Evolutionary conservation across 2,888 invertebrate species (phyloP).

Genomic region (Tetanocera ferruginea): DNA sequence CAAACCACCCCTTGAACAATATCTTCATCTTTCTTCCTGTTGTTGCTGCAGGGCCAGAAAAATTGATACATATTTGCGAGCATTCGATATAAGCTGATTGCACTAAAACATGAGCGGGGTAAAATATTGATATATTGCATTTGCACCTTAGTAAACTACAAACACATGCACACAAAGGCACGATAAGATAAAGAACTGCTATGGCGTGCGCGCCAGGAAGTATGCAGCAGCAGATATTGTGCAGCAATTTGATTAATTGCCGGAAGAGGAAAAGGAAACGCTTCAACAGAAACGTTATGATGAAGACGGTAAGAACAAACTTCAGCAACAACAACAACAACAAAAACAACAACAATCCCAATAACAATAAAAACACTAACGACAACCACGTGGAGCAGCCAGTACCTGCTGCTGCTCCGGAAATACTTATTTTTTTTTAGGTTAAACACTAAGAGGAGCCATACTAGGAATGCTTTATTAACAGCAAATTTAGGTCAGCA

Average conservation of each 20-base stretch:
- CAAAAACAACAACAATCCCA: background rate
- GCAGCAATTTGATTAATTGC: conserved; percentile 36
- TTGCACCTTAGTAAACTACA: conserved; percentile 34
- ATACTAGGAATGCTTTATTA: no score
- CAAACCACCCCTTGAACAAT: background rate
- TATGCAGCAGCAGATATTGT: conserved; percentile 17
- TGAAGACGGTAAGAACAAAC: background rate
- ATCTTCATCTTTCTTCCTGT: background rate
- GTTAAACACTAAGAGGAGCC: no score
- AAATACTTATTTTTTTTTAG: no score
- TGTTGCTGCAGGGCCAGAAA: background rate
- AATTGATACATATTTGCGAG: conserved; percentile 21
- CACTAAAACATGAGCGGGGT: background rate
- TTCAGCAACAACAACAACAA: background rate
- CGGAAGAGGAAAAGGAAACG: conserved; percentile 32
- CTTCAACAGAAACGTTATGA: conserved; percentile 9
- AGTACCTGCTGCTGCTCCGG: no score
- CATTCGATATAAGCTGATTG: conserved; percentile 24
- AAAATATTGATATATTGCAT: conserved; percentile 36
- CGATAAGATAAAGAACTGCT: background rate
- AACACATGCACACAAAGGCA: conserved; percentile 8
- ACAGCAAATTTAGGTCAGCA: no score
- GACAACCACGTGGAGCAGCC: background rate
- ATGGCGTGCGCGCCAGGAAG: conserved; percentile 11
- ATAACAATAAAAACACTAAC: background rate